Evolutionary conservation across 2,113 vertebrate genomes (phyloP), one percentile per base, ranked within the genome.

Genomic region (Ornithorhynchus anatinus): DNA sequence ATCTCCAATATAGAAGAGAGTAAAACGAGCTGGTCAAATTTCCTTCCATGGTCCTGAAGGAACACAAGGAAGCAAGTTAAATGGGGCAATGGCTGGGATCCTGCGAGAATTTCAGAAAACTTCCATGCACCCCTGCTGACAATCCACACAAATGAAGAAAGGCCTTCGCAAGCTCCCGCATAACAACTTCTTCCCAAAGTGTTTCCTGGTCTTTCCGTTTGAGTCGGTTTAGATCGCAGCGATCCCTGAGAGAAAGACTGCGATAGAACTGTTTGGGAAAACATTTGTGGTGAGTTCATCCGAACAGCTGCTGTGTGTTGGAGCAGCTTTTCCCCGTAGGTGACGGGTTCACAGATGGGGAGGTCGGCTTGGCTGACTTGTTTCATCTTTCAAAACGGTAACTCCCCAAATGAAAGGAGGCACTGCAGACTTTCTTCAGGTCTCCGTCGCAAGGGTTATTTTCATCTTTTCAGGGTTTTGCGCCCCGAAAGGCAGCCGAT

Each of bases 381-480:
- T 63, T 62, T 42, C 61, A 36, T 66, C 59, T 63, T 69, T n/a
- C 79, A 77, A 77, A 75, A 40, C 7, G 17, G 22, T 0, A 39
- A 42, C 37, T 47, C 52, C n/a, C 40, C 74, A 48, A 47, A 47
- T 23, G 69, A 63, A 52, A 74, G 44, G 38, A 72, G 51, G n/a
- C n/a, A n/a, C n/a, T 23, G 27, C 2, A 9, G 45, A 48, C 59
- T 61, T 69, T 72, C 23, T 19, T 36, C 74, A 54, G 27, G 20
- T 37, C 43, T 60, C 51, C 27, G 53, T 48, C 66, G 64, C 59
- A 58, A 78, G 72, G 69, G 52, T 39, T 69, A 58, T 67, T 69
- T 64, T 27, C 63, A 32, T 51, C 64, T 74, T 63, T 58, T 48
- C 17, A 63, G 77, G 59, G 66, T 58, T 81, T 77, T 72, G 56